A percentile compares a stretch with the other conserved stretches of the same genome.
Conservation (phyloP, 2,113 vertebrate species). For the Zingel zingel region DNA sequence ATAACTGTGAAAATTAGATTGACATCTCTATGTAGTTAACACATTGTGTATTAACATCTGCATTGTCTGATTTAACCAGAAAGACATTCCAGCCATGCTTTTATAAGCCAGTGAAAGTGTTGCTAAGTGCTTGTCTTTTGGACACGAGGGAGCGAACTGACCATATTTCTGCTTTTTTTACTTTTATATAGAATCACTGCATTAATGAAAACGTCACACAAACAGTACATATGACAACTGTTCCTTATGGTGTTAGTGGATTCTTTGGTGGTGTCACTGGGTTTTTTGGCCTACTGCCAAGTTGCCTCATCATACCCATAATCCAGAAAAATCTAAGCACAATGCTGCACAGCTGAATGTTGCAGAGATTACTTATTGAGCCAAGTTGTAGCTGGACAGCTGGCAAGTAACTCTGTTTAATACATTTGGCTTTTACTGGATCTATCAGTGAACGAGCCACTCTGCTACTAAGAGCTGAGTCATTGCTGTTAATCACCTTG, state of each 20-base stretch:
- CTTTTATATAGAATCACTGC: neutral
- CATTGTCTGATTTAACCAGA: constrained; percentile 9
- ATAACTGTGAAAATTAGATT: constrained; percentile 28
- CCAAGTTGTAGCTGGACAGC: neutral
- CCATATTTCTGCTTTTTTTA: neutral
- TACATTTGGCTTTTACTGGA: neutral
- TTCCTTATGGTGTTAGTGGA: neutral
- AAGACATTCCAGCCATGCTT: constrained; percentile 29
- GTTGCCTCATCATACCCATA: constrained; percentile 10
- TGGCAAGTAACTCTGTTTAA: neutral
- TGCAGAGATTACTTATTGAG: neutral
- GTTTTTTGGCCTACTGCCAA: constrained; percentile 28
- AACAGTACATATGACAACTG: neutral
- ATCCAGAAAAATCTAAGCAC: neutral
- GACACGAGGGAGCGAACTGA: neutral
- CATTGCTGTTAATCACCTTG: neutral
- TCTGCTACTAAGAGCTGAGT: neutral
- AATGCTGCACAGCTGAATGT: neutral
- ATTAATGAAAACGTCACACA: neutral
- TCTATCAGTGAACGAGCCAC: neutral
- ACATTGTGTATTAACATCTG: neutral
- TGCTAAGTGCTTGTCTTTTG: neutral
- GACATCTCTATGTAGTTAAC: neutral
- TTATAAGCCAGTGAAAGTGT: constrained; percentile 2
- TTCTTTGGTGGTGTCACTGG: constrained; percentile 13